phyloP scores from a whole-genome alignment of 2,888 invertebrate species.

The Smittia aterrima region DNA sequence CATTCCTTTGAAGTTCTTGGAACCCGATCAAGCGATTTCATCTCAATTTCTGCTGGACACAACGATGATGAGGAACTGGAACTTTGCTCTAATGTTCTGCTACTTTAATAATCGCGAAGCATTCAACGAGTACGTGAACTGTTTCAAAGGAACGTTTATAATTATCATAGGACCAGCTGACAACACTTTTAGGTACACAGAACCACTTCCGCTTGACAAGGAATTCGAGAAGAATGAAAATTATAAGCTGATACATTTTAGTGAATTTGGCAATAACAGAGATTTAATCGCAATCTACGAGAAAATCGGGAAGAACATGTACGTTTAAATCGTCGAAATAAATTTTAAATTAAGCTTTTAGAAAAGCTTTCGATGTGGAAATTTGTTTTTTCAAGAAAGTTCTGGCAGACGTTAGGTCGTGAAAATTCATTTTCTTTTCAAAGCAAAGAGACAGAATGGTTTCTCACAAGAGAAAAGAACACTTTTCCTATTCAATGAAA shows the following conservation, averaged over 20 bases:
- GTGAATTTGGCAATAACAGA: slow-evolving; percentile 61
- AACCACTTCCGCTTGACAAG: slow-evolving; percentile 66
- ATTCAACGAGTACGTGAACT: slow-evolving; percentile 65
- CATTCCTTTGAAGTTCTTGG: slow-evolving; percentile 62
- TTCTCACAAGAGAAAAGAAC: too few species aligned
- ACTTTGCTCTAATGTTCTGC: slow-evolving; percentile 68
- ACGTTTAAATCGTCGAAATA: background rate
- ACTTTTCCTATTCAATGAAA: background rate
- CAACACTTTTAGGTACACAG: slow-evolving; percentile 61
- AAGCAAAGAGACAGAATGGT: too few species aligned
- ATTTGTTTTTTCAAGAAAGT: too few species aligned
- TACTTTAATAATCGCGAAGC: slow-evolving; percentile 74
- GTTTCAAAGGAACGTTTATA: slow-evolving; percentile 64
- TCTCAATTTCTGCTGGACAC: slow-evolving; percentile 52
- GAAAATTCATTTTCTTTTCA: too few species aligned
- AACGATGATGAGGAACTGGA: slow-evolving; percentile 50
- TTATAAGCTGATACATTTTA: slow-evolving; percentile 60
- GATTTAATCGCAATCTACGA: slow-evolving; percentile 67
- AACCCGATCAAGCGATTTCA: slow-evolving; percentile 50
- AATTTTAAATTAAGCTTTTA: background rate
- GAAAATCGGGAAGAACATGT: slow-evolving; percentile 44
- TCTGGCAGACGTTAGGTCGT: too few species aligned
- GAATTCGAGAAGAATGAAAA: slow-evolving; percentile 53
- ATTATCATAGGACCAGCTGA: slow-evolving; percentile 72
- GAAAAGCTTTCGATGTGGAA: background rate